These are phyloP conservation scores for Chrysolina americana DNA, from an alignment of 2,888 invertebrate species.

Conservation along the genomic window DNA sequence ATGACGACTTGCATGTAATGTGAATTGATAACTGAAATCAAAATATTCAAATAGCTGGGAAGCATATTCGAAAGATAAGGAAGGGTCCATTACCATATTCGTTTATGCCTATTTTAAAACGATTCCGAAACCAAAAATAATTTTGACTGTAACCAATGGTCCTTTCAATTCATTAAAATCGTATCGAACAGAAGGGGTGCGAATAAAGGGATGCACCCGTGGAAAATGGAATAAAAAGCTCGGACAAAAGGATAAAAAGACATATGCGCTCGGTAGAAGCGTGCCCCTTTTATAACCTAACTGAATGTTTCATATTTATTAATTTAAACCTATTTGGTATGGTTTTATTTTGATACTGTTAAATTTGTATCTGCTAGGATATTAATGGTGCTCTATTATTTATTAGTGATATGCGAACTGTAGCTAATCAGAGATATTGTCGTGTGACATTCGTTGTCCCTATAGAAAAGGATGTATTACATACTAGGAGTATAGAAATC, in stretches of 20 bases:
- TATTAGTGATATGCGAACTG: constrained; percentile 38
- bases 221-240: constrained; percentile 55
- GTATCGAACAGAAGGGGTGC: constrained; percentile 59
- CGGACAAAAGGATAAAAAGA: constrained; percentile 46
- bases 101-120: constrained; percentile 29
- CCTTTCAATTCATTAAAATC: constrained; percentile 55
- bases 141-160: constrained; percentile 52
- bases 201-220: constrained; percentile 60
- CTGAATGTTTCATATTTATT: constrained; percentile 53
- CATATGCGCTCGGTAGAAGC: constrained; percentile 42
- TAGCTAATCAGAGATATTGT: constrained; percentile 33
- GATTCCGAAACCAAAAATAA: constrained; percentile 50
- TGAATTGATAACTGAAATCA: constrained; percentile 17
- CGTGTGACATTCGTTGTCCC: background rate
- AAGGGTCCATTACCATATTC: constrained; percentile 9
- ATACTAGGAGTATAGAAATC: background rate
- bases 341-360: constrained; percentile 40
- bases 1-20: constrained; percentile 6
- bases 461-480: background rate
- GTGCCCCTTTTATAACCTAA: constrained; percentile 40
- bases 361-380: constrained; percentile 43
- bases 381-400: constrained; percentile 41
- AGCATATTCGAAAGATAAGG: background rate
- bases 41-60: constrained; percentile 16
- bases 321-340: constrained; percentile 52